Base-by-base conservation (phyloP, 2,888 invertebrate species). In the Dryocosmus kuriphilus region DNA sequence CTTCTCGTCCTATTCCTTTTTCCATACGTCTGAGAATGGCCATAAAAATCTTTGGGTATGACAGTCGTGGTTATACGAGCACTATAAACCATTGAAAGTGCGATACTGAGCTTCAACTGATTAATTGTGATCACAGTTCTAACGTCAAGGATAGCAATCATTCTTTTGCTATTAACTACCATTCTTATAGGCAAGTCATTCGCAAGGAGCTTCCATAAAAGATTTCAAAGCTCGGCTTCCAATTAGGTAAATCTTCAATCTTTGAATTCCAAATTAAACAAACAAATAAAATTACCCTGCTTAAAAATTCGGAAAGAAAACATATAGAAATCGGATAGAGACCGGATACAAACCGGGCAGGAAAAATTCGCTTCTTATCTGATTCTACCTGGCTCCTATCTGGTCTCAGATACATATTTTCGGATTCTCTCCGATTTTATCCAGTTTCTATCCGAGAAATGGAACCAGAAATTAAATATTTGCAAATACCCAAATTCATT, bases 1-100 rank as follows among this genome's bases (percentile, higher is more conserved):
- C 51, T 71, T 71, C 51, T 27, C 2, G 6, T 30, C 71, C 51
- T 71, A 51, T 71, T 51, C n/a, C 71, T 30, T n/a, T 71, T 51
- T n/a, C 71, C 32, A 71, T 71, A 51, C n/a, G 51, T 71, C 30
- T 5, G n/a, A 71, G 71, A 71, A 71, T 71, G n/a, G 51, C 51
- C 71, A 51, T 71, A 46, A 46, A 24, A 41, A 51, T 46, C 30
- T 51, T 71, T 51, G 46, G 30, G 11, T 46, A 46, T 46, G 46
- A 67, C 46, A 67, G 46, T 27, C 51, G 30, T 51, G 32, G 51
- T 71, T 71, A 71, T 71, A 71, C 71, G 71, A 71, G 46, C 46
- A 30, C 30, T 46, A 71, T 51, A 71, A 65, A 65, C 65, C 65
- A 65, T 41, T 71, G 71, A 51, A 27, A 32, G 19, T 19, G 71